Evolutionary conservation across 2,888 invertebrate species (phyloP), one percentile per base, ranked within the genome.

Genomic region (Meta bourneti): DNA sequence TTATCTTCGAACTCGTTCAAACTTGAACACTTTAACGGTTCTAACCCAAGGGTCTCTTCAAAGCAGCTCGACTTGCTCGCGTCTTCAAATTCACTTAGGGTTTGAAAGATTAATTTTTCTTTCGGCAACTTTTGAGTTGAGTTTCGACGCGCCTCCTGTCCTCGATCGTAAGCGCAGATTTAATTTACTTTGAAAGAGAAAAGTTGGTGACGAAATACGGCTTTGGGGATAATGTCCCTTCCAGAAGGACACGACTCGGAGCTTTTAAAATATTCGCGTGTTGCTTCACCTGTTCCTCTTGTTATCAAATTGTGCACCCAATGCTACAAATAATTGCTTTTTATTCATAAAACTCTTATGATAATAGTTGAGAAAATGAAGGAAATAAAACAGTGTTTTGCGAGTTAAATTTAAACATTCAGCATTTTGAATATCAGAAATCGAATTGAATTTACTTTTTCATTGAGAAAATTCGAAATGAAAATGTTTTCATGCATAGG

Each of bases 51-150:
- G 90, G 90, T 69, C 69, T 79, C 80, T 85, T 80, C 52, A 54
- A 16, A 61, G 61, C 61, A 61, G 11, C 19, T 69, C 69, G 51
- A 34, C 13, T 61, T 52, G 71, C 20, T 72, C 54, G n/a, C 48
- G 75, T 71, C 77, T 80, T 80, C 80, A 85, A 85, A 85, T 80
- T 90, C 90, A 75, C 84, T 85, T 90, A 90, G n/a, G 70, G 74
- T 70, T 83, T 82, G 69, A 75, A 75, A 78, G 83, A 90, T 90
- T 34, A 69, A 90, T 79, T 85, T 90, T 90, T 90, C 85, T 85
- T 71, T 69, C 48, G 61, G 49, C 72, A 80, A 74, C n/a, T 90
- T 90, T 34, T 74, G 6, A 51, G 87, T 48, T 78, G 78, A 87
- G 72, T 79, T 87, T 72, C 52, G 70, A 71, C 34, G 51, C 49